Evolutionary conservation across 2,888 invertebrate species (phyloP).

Genomic region (Myopa testacea): DNA sequence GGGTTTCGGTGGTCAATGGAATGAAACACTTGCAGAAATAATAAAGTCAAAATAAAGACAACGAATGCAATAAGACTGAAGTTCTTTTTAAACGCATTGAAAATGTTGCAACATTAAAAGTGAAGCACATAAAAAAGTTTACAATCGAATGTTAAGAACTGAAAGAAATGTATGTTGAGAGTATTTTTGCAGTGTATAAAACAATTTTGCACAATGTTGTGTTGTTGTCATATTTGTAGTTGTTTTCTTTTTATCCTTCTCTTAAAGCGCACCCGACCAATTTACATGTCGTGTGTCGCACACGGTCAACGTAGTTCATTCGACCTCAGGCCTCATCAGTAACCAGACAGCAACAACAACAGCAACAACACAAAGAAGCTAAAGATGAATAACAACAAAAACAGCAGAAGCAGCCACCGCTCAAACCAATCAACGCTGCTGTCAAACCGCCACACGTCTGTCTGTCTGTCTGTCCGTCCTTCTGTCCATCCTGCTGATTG

Average conservation of each 20-base stretch:
- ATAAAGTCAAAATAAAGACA: too few relatives aligned
- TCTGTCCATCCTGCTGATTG: slow-evolving; percentile 26
- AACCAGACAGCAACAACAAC: slow-evolving; percentile 41
- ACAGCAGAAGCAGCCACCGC: neutral
- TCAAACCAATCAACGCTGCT: slow-evolving; percentile 64
- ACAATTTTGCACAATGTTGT: neutral
- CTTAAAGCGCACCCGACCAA: slow-evolving; percentile 48
- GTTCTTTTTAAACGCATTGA: too few relatives aligned
- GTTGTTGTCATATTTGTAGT: neutral
- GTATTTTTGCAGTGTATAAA: slow-evolving; percentile 4
- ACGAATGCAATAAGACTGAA: too few relatives aligned
- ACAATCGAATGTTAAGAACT: too few relatives aligned
- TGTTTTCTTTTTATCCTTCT: neutral
- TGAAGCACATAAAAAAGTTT: too few relatives aligned
- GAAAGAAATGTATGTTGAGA: neutral
- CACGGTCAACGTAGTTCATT: slow-evolving; percentile 43
- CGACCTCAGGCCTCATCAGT: slow-evolving; percentile 41
- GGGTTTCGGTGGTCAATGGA: slow-evolving; percentile 46
- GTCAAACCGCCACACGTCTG: slow-evolving; percentile 48
- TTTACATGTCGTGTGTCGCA: slow-evolving; percentile 62
- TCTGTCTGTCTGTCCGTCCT: slow-evolving; percentile 12
- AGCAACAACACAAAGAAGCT: slow-evolving; percentile 35
- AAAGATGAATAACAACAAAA: slow-evolving; percentile 5
- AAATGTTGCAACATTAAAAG: too few relatives aligned
- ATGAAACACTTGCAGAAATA: neutral